phyloP scores from a whole-genome alignment of 2,113 vertebrate genomes.

The Percopsis transmontana region DNA sequence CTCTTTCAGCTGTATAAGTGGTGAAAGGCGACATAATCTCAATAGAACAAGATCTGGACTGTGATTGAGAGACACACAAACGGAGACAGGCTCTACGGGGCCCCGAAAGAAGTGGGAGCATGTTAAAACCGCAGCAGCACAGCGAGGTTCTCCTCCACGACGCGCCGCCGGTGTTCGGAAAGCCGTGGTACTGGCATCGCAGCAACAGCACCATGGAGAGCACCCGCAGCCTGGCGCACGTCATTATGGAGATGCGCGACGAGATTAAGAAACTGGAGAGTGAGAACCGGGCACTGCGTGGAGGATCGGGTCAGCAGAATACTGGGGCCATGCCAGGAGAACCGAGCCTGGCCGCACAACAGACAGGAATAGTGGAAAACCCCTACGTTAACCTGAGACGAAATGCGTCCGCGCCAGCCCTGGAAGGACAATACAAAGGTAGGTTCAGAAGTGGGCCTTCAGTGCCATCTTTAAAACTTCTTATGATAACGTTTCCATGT shows the following conservation, averaged over 20 bases:
- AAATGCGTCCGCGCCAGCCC: slow-evolving; percentile 52
- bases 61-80: slow-evolving; percentile 55
- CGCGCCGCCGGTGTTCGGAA: slow-evolving; percentile 60
- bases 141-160: slow-evolving; percentile 27
- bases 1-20: slow-evolving; percentile 69
- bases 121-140: slow-evolving; percentile 57
- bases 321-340: slow-evolving; percentile 2
- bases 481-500: too few relatives aligned
- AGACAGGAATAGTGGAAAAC: slow-evolving; percentile 39
- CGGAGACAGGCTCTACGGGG: slow-evolving; percentile 12
- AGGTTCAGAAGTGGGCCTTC: slow-evolving; percentile 14
- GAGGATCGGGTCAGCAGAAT: slow-evolving; percentile 59
- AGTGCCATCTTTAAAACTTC: too few relatives aligned
- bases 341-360: slow-evolving; percentile 2
- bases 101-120: slow-evolving; percentile 36
- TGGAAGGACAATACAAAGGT: slow-evolving; percentile 80
- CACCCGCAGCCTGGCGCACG: slow-evolving; percentile 74
- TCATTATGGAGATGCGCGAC: slow-evolving; percentile 85
- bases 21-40: slow-evolving; percentile 79
- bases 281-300: slow-evolving; percentile 83
- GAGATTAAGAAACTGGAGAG: slow-evolving; percentile 86
- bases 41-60: slow-evolving; percentile 61
- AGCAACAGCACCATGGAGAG: slow-evolving; percentile 80
- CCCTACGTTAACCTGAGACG: slow-evolving; percentile 48
- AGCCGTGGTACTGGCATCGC: slow-evolving; percentile 74